phyloP scores from a whole-genome alignment of 2,888 invertebrate genomes.

The Cyclophora punctaria region DNA sequence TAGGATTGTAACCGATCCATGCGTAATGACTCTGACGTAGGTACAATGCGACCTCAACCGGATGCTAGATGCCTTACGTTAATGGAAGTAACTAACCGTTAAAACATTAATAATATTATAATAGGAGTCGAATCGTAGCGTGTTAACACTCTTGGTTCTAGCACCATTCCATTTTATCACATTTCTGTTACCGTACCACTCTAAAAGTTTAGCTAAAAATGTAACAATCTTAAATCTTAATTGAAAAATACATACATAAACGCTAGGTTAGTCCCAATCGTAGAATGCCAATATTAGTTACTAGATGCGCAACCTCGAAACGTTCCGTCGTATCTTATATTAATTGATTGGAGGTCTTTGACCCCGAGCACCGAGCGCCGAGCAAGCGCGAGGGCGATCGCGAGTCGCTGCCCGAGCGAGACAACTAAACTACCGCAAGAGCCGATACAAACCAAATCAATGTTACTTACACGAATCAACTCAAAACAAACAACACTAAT shows the following conservation, averaged over 20 bases:
- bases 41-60: slow-evolving; percentile 58
- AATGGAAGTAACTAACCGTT: slow-evolving; percentile 70
- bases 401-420: slow-evolving; percentile 18
- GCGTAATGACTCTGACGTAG: slow-evolving; percentile 42
- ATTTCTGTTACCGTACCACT: slow-evolving; percentile 77
- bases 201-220: slow-evolving; percentile 76
- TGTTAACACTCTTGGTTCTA: slow-evolving; percentile 75
- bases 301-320: slow-evolving; percentile 70
- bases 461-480: slow-evolving; percentile 64
- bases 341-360: slow-evolving; percentile 61
- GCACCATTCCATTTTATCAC: slow-evolving; percentile 77
- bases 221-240: slow-evolving; percentile 75
- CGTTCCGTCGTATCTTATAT: slow-evolving; percentile 63
- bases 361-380: slow-evolving; percentile 60
- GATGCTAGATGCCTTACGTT: slow-evolving; percentile 72
- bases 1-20: slow-evolving; percentile 45
- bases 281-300: slow-evolving; percentile 76
- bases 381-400: slow-evolving; percentile 22
- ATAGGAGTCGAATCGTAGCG: slow-evolving; percentile 75
- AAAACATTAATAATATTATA: slow-evolving; percentile 69
- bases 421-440: slow-evolving; percentile 61
- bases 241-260: slow-evolving; percentile 73
- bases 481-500: slow-evolving; percentile 76
- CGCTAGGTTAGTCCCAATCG: slow-evolving; percentile 77
- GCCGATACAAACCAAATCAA: slow-evolving; percentile 33